A percentile compares a stretch with the other conserved stretches of the same genome.
These are phyloP conservation scores for Calosoma granatense DNA, from an alignment of 1,140 invertebrate genomes.

Conservation along the genomic window DNA sequence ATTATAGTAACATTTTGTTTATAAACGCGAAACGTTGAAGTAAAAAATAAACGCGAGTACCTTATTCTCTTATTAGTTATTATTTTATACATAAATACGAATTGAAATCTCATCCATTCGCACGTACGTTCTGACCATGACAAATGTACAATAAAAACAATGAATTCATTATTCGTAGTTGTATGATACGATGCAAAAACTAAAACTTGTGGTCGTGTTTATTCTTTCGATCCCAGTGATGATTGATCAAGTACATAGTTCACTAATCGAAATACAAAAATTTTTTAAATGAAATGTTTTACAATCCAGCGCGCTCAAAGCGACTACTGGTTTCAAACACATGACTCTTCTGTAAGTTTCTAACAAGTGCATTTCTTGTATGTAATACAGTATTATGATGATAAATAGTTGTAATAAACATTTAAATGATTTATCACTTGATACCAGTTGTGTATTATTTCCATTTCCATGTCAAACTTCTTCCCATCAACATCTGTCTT, in stretches of 20 bases:
- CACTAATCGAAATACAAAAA: neutral
- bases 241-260: no score
- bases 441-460: neutral
- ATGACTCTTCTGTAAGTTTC: conserved; percentile 71
- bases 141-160: neutral
- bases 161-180: neutral
- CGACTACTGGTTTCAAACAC: neutral
- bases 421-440: neutral
- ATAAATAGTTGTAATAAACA: conserved; percentile 33
- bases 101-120: neutral
- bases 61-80: conserved; percentile 6
- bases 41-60: conserved; percentile 6
- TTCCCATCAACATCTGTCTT: no score
- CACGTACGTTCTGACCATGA: neutral
- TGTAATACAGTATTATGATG: conserved; percentile 78
- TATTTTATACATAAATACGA: neutral
- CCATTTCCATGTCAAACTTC: no score
- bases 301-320: neutral
- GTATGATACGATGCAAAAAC: no score
- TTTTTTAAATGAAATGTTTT: neutral
- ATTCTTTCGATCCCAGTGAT: neutral
- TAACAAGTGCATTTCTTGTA: conserved; percentile 79
- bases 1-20: conserved; percentile 1
- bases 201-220: neutral
- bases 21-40: conserved; percentile 3